These are phyloP conservation scores for Euthynnus affinis DNA, from an alignment of 2,797 vertebrate species.

Conservation along the genomic window DNA sequence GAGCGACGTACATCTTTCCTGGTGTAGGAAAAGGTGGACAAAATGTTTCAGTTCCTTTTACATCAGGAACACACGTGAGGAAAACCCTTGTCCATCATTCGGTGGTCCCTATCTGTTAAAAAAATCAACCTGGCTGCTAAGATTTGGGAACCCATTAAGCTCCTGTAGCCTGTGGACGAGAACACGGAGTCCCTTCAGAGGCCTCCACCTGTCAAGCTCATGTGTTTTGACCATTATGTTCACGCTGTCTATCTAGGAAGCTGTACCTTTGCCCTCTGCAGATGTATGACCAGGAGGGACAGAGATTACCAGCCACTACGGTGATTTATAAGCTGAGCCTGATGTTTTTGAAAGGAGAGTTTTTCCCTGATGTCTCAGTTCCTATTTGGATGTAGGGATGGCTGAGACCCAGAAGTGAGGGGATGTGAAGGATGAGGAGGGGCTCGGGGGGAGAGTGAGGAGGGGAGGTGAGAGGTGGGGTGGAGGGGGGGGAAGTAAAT, in stretches of 20 bases:
- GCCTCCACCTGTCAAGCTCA: slow-evolving; percentile 69
- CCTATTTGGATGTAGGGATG: slow-evolving; percentile 40
- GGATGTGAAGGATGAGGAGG: slow-evolving; percentile 22
- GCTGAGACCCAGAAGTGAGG: slow-evolving; percentile 9
- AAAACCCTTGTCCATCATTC: background rate
- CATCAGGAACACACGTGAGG: background rate
- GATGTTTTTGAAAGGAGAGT: slow-evolving; percentile 24
- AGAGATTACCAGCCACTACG: slow-evolving; percentile 22
- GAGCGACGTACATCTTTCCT: background rate
- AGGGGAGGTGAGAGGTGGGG: slow-evolving; percentile 17
- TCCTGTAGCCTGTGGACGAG: background rate
- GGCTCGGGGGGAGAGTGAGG: background rate
- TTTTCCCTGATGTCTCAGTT: slow-evolving; percentile 51
- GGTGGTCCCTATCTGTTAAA: slow-evolving; percentile 3
- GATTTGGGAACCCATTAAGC: slow-evolving; percentile 1
- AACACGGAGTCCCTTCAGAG: slow-evolving; percentile 21
- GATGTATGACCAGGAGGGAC: slow-evolving; percentile 42
- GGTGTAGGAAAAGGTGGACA: background rate
- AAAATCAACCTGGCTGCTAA: background rate
- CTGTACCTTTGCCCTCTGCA: slow-evolving; percentile 23
- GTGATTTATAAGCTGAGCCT: slow-evolving; percentile 63
- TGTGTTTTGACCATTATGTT: slow-evolving; percentile 69
- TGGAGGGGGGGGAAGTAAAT: slow-evolving; percentile 5
- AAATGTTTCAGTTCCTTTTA: background rate
- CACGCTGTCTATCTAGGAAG: slow-evolving; percentile 28